phyloP scores from a whole-genome alignment of 1,140 invertebrate species.

The Dendroctonus valens region DNA sequence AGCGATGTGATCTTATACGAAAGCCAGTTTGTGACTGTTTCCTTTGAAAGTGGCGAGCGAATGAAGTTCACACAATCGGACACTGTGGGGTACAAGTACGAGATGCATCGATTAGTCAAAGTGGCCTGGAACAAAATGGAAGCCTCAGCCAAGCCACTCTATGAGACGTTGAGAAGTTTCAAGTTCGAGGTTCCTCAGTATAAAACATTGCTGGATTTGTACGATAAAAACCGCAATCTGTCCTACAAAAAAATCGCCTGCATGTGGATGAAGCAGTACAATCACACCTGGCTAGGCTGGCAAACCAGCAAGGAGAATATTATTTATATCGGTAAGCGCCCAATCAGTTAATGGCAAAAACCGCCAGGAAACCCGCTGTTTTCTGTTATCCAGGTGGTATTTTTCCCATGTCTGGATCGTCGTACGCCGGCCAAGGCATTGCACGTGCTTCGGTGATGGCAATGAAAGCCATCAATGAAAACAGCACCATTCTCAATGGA shows the following conservation, averaged over 20 bases:
- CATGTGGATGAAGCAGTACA: slow-evolving; percentile 58
- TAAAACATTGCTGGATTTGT: slow-evolving; percentile 54
- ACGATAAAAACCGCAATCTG: slow-evolving; percentile 41
- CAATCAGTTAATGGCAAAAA: not conserved
- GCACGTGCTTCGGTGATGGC: slow-evolving; percentile 66
- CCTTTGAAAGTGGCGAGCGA: slow-evolving; percentile 58
- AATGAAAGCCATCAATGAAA: slow-evolving; percentile 63
- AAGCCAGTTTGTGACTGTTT: slow-evolving; percentile 53
- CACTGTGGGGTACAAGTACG: slow-evolving; percentile 59
- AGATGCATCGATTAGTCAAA: slow-evolving; percentile 66
- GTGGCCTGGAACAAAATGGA: slow-evolving; percentile 62
- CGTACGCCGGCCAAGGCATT: slow-evolving; percentile 63
- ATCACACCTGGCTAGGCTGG: slow-evolving; percentile 34
- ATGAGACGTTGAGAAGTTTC: slow-evolving; percentile 59
- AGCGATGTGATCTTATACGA: slow-evolving; percentile 60
- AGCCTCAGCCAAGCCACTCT: slow-evolving; percentile 54
- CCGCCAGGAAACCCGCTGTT: not conserved
- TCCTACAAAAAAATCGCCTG: slow-evolving; percentile 58
- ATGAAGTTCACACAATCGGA: slow-evolving; percentile 36
- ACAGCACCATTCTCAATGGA: slow-evolving; percentile 60
- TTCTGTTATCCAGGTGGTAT: slow-evolving; percentile 66
- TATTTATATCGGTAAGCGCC: slow-evolving; percentile 29
- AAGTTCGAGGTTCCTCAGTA: slow-evolving; percentile 58
- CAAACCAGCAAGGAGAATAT: slow-evolving; percentile 34
- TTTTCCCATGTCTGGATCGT: slow-evolving; percentile 62